Evolutionary conservation across 2,888 invertebrate species (phyloP).

Genomic region (Taphrorychus bicolor): DNA sequence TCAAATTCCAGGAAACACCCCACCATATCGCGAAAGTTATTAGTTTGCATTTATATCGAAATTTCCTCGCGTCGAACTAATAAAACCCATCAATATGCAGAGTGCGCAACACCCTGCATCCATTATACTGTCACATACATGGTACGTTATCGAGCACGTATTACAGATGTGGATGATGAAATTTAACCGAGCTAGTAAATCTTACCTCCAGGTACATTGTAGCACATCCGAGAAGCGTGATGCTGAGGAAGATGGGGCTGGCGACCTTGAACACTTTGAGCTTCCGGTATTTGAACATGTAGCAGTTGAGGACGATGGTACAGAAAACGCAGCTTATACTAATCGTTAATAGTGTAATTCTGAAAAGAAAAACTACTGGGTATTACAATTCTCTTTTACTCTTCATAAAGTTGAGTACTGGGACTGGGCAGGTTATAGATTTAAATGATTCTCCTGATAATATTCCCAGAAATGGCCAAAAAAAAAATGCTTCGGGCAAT

Average conservation of each 20-base stretch:
- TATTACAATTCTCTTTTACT: no score
- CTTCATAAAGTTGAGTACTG: no score
- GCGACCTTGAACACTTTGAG: conserved; percentile 92
- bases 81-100: background rate
- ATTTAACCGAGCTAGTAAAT: conserved; percentile 2
- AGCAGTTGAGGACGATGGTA: conserved; percentile 77
- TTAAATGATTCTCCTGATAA: no score
- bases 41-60: conserved; percentile 10
- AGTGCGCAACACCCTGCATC: background rate
- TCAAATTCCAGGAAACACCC: background rate
- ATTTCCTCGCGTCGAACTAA: background rate
- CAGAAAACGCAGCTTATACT: conserved; percentile 82
- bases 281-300: conserved; percentile 82
- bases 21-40: background rate
- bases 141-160: background rate
- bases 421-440: no score
- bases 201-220: conserved; percentile 91
- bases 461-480: no score
- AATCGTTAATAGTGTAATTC: conserved; percentile 80
- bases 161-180: background rate
- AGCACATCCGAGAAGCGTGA: conserved; percentile 87
- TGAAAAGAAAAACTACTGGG: no score
- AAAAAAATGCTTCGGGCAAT: no score
- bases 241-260: conserved; percentile 89
- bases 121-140: background rate